phyloP scores from a whole-genome alignment of 2,797 vertebrate species.

The Salmo trutta region DNA sequence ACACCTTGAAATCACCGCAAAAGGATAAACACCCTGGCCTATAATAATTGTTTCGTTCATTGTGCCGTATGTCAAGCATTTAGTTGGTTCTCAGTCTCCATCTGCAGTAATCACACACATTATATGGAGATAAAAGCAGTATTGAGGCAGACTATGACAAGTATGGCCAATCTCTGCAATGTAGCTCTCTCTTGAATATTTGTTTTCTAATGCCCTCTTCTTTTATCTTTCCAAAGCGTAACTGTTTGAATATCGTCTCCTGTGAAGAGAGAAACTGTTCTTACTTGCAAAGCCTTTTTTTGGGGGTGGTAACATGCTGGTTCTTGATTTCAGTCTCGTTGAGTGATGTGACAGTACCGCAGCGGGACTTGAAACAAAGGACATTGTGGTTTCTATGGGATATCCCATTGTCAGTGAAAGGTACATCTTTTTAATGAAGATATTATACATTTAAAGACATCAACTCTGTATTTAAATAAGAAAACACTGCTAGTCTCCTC shows the following conservation, averaged over 20 bases:
- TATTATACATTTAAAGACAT: constrained; percentile 40
- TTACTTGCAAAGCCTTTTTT: constrained; percentile 17
- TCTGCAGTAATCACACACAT: constrained; percentile 24
- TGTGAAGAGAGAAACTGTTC: neutral
- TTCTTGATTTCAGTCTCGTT: neutral
- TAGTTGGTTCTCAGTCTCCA: neutral
- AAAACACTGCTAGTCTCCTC: neutral
- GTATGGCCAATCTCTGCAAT: constrained; percentile 22
- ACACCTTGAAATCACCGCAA: neutral
- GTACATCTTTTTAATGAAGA: constrained; percentile 38
- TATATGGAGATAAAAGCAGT: neutral
- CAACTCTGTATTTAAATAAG: constrained; percentile 8
- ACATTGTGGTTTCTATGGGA: constrained; percentile 50
- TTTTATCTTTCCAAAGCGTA: constrained; percentile 19
- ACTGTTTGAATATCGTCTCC: constrained; percentile 17
- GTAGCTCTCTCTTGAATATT: constrained; percentile 24
- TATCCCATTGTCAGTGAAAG: constrained; percentile 44
- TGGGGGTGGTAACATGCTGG: neutral
- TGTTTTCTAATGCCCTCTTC: constrained; percentile 23
- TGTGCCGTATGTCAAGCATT: neutral
- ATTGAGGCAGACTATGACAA: neutral
- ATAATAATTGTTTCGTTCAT: neutral
- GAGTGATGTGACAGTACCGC: constrained; percentile 26
- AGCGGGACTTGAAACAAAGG: constrained; percentile 45
- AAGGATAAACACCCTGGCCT: neutral